Conservation (phyloP, 2,888 invertebrate species). For the Hedya salicella region DNA sequence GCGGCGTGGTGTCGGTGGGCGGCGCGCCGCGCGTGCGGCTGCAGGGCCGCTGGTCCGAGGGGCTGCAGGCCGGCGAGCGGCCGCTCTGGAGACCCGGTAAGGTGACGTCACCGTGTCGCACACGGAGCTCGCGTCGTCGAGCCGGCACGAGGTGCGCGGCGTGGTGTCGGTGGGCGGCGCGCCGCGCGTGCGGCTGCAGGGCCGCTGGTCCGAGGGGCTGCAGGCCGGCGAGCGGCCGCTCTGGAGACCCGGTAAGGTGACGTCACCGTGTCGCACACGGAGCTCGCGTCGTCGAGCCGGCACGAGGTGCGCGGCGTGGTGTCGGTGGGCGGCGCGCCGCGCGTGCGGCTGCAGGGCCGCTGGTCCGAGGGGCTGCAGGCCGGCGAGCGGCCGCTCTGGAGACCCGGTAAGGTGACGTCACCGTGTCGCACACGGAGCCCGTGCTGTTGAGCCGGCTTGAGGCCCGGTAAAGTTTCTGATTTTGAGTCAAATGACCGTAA, state of each 20-base stretch:
- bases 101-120: no score
- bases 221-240: conserved; percentile 90
- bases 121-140: no score
- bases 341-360: conserved; percentile 88
- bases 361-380: conserved; percentile 93
- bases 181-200: conserved; percentile 85
- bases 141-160: no score
- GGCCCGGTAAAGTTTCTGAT: no score
- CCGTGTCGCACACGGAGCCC: no score
- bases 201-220: conserved; percentile 93
- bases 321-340: conserved; percentile 50
- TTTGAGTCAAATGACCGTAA: no score
- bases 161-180: no score
- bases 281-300: no score
- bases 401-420: conserved; percentile 66
- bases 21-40: conserved; percentile 75
- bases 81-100: conserved; percentile 88
- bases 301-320: no score
- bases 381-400: conserved; percentile 90
- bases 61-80: conserved; percentile 89
- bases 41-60: conserved; percentile 93
- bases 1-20: no score
- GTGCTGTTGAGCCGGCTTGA: no score
- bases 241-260: conserved; percentile 84
- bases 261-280: no score